phyloP scores from a whole-genome alignment of 2,797 vertebrate genomes.

The Sus cebifrons region DNA sequence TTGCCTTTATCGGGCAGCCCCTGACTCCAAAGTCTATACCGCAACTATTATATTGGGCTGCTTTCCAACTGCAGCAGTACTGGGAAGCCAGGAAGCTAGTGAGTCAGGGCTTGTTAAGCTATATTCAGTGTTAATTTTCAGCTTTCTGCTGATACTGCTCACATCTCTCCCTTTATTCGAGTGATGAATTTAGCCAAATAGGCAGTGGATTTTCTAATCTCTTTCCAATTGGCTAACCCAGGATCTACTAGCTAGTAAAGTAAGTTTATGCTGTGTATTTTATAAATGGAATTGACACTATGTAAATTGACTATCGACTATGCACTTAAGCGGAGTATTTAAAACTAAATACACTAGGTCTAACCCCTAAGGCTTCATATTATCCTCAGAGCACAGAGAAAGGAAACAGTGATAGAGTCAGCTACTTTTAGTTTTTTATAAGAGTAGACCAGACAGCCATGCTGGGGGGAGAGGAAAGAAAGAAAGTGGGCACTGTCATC shows the following conservation, averaged over 20 bases:
- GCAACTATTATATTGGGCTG: neutral
- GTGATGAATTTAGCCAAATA: slow-evolving; percentile 64
- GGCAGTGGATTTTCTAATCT: slow-evolving; percentile 53
- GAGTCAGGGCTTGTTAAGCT: slow-evolving; percentile 70
- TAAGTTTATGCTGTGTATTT: slow-evolving; percentile 66
- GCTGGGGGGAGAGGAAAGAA: neutral
- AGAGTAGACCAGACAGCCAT: neutral
- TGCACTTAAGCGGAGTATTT: slow-evolving; percentile 55
- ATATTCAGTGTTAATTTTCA: slow-evolving; percentile 75
- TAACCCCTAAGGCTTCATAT: neutral
- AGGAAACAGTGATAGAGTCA: neutral
- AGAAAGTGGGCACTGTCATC: neutral
- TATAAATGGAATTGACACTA: slow-evolving; percentile 51
- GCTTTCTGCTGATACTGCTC: slow-evolving; percentile 61
- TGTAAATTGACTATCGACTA: slow-evolving; percentile 52
- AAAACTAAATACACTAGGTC: slow-evolving; percentile 55
- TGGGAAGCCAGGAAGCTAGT: neutral
- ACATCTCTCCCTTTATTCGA: slow-evolving; percentile 58
- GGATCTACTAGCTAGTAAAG: slow-evolving; percentile 51
- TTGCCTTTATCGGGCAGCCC: neutral
- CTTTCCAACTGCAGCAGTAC: neutral
- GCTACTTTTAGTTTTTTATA: neutral
- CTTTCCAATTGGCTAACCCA: slow-evolving; percentile 49
- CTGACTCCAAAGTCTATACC: neutral
- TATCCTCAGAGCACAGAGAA: neutral